Percentiles rank a stretch among this genome's conserved stretches.
Evolutionary conservation across 2,797 vertebrate species (phyloP).

Genomic region (Lithobates sylvaticus): DNA sequence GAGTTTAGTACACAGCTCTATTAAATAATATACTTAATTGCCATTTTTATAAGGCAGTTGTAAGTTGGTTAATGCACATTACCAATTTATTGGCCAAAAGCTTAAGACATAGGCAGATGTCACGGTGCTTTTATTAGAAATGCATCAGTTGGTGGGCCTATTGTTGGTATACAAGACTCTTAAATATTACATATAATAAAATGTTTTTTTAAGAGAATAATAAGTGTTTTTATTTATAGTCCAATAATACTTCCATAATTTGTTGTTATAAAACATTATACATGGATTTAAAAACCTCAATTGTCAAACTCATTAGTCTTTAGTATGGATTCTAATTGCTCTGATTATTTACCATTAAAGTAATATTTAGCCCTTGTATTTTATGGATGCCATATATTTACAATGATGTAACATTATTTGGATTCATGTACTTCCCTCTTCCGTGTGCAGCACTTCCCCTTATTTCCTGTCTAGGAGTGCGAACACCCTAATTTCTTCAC

Average conservation of each 20-base stretch:
- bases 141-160: constrained; percentile 2
- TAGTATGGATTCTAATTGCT: no score
- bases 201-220: not conserved
- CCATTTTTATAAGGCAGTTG: constrained; percentile 2
- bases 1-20: not conserved
- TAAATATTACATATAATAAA: not conserved
- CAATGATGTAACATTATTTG: no score
- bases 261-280: not conserved
- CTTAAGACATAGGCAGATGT: constrained; percentile 2
- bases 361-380: no score
- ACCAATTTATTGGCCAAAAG: constrained; percentile 20
- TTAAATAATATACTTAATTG: constrained; percentile 41
- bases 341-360: no score
- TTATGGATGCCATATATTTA: no score
- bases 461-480: no score
- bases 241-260: not conserved
- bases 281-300: no score
- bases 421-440: no score
- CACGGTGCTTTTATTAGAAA: constrained; percentile 14
- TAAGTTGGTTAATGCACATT: constrained; percentile 40
- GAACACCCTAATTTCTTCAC: no score
- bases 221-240: not conserved
- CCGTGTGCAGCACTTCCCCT: no score
- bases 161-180: constrained; percentile 1
- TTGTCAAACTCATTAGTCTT: no score